A percentile compares a stretch with the other conserved stretches of the same genome.
phyloP scores from a whole-genome alignment of 1,140 invertebrate species.

The Pissodes strobi region DNA sequence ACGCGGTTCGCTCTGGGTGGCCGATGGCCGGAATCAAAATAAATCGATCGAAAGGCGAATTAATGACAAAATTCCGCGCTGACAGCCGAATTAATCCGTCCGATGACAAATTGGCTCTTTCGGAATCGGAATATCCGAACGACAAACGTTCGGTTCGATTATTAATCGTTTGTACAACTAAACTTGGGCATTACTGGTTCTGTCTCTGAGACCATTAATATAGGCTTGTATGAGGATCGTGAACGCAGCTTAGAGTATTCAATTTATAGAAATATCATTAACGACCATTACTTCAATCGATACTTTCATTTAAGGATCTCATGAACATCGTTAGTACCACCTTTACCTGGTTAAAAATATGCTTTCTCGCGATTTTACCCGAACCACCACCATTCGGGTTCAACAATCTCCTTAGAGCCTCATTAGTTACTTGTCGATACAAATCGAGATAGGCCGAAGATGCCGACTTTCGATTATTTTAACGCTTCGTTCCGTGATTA shows the following conservation, averaged over 20 bases:
- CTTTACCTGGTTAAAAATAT: too few species aligned
- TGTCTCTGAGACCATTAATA: too few species aligned
- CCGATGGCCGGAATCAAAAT: conserved; percentile 11
- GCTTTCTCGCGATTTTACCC: too few species aligned
- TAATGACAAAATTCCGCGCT: conserved; percentile 24
- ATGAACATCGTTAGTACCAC: too few species aligned
- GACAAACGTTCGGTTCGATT: conserved; percentile 23
- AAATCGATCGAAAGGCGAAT: conserved; percentile 18
- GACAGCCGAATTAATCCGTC: conserved; percentile 23
- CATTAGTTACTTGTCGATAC: conserved; percentile 21
- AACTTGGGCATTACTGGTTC: background rate
- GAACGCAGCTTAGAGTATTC: background rate
- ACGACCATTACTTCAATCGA: too few species aligned
- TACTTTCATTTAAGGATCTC: too few species aligned
- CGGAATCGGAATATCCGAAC: conserved; percentile 13
- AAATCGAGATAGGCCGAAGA: conserved; percentile 11
- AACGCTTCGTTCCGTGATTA: conserved; percentile 3
- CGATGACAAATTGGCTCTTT: conserved; percentile 27
- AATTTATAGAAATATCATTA: too few species aligned
- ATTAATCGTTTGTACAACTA: conserved; percentile 13
- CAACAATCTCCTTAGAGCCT: too few species aligned
- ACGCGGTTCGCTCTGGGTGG: too few species aligned
- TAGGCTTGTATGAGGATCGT: too few species aligned
- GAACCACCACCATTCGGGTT: too few species aligned
- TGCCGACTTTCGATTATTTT: conserved; percentile 20